A percentile compares a stretch with the other conserved stretches of the same genome.
These are phyloP conservation scores for Lota lota DNA, from an alignment of 2,113 vertebrate genomes.

Conservation along the genomic window DNA sequence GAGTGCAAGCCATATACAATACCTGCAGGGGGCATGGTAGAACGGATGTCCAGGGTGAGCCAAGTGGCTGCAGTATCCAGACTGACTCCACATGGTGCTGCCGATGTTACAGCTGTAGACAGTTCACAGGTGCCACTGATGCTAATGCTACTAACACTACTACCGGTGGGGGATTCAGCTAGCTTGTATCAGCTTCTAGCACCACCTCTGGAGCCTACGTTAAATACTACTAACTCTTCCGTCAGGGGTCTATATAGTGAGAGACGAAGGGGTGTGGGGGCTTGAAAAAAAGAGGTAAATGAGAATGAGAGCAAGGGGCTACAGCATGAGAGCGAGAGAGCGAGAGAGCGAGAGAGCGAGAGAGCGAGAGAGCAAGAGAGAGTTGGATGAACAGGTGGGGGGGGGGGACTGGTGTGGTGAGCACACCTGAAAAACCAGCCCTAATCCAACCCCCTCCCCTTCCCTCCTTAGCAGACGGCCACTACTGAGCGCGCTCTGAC, in stretches of 20 bases:
- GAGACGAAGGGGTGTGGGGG: slow-evolving; percentile 2
- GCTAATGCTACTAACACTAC: slow-evolving; percentile 15
- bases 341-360: background rate
- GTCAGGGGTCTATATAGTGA: slow-evolving; percentile 32
- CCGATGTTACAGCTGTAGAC: slow-evolving; percentile 23
- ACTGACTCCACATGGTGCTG: slow-evolving; percentile 75
- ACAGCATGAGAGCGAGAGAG: background rate
- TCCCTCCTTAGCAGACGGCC: slow-evolving; percentile 6
- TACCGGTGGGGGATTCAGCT: slow-evolving; percentile 3
- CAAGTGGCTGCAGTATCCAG: slow-evolving; percentile 76
- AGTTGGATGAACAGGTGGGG: background rate
- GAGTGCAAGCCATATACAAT: slow-evolving; percentile 8
- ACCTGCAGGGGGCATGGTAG: slow-evolving; percentile 85
- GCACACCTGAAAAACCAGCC: slow-evolving; percentile 51
- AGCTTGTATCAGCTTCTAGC: slow-evolving; percentile 28
- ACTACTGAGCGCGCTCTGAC: slow-evolving; percentile 37
- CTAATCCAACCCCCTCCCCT: background rate
- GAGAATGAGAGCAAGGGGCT: slow-evolving; percentile 9
- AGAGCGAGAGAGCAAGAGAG: slow-evolving; percentile 10
- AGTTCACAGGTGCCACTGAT: slow-evolving; percentile 18
- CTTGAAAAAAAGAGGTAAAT: slow-evolving; percentile 8
- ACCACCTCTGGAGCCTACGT: too few relatives aligned
- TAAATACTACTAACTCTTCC: background rate
- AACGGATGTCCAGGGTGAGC: slow-evolving; percentile 76
- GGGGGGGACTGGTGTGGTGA: slow-evolving; percentile 44